These are phyloP conservation scores for Lathronympha strigana DNA, from an alignment of 2,888 invertebrate genomes.

Conservation along the genomic window DNA sequence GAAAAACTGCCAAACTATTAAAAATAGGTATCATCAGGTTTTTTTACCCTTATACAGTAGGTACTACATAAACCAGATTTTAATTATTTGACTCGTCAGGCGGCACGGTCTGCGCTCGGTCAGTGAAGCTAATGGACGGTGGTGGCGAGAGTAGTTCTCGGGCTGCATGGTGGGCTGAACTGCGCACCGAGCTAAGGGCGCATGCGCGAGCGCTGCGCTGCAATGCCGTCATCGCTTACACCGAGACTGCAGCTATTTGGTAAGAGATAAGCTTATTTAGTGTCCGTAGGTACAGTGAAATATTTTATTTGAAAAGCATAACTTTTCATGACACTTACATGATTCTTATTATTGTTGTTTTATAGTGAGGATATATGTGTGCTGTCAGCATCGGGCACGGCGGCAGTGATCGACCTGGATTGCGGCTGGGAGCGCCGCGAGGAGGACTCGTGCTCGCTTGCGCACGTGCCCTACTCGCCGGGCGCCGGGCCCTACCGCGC, in stretches of 20 bases:
- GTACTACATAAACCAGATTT: not conserved
- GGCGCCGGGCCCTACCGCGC: slow-evolving; percentile 71
- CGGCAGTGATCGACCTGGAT: slow-evolving; percentile 88
- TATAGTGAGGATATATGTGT: slow-evolving; percentile 97
- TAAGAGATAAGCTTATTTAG: no score
- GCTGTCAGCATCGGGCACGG: slow-evolving; percentile 96
- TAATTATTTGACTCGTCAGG: slow-evolving; percentile 51
- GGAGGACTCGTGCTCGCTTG: slow-evolving; percentile 59
- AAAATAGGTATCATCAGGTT: no score
- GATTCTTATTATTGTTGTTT: slow-evolving; percentile 23
- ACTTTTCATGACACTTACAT: no score
- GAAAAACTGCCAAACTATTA: no score
- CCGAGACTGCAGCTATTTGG: slow-evolving; percentile 97
- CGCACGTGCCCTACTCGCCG: slow-evolving; percentile 92
- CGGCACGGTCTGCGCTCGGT: slow-evolving; percentile 76
- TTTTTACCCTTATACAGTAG: no score
- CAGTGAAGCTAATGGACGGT: slow-evolving; percentile 86
- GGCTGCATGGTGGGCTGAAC: slow-evolving; percentile 98
- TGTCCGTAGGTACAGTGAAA: no score
- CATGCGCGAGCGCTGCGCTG: slow-evolving; percentile 96
- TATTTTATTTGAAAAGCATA: no score
- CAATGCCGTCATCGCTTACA: slow-evolving; percentile 96
- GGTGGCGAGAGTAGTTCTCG: slow-evolving; percentile 95
- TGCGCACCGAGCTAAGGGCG: slow-evolving; percentile 96
- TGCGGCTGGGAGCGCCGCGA: slow-evolving; percentile 52